Base-by-base conservation (phyloP, 2,888 invertebrate species). In the Arge pagana region DNA sequence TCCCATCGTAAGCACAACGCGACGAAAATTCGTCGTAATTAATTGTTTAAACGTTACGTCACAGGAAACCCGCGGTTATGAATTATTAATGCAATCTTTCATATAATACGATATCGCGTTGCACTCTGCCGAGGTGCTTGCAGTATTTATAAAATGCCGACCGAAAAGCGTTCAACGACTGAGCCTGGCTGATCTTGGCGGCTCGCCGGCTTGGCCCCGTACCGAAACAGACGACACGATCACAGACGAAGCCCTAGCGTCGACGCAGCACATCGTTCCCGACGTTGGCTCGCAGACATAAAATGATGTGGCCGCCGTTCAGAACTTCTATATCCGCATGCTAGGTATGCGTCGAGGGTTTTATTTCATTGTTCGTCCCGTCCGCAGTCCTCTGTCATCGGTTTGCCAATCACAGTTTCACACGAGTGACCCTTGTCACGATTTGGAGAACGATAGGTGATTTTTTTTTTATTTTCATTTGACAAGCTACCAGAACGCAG, bases 111-210 rank as follows among this genome's bases (percentile, higher is more conserved):
- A 26, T n/a, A n/a, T n/a, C n/a, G n/a, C n/a, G 13, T 28, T 48
- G 50, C 66, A 64, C 62, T 63, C 64, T 62, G 60, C 67, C 66
- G 70, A 65, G 66, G 11, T 65, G 70, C 70, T 71, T 70, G 71
- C 67, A 72, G 72, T 74, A 74, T 74, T 74, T 74, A 74, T 74
- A 74, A 74, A 74, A 74, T 72, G 66, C 65, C 68, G 68, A 73
- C 74, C 74, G 72, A 73, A 74, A 74, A 74, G 74, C 71, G n/a
- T n/a, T n/a, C n/a, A n/a, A n/a, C n/a, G 62, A 71, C 68, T 70
- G 69, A 72, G 73, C n/a, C n/a, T n/a, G n/a, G n/a, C 72, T 74
- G 68, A 69, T 72, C 72, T 74, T 74, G 74, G 74, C 74, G 66
- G 16, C 42, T 42, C n/a, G 43, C 59, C 72, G 70, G 70, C 65